Evolutionary conservation across 92 coral and sea anemone genomes (phyloP).

Genomic region (Epizoanthus ramosus): DNA sequence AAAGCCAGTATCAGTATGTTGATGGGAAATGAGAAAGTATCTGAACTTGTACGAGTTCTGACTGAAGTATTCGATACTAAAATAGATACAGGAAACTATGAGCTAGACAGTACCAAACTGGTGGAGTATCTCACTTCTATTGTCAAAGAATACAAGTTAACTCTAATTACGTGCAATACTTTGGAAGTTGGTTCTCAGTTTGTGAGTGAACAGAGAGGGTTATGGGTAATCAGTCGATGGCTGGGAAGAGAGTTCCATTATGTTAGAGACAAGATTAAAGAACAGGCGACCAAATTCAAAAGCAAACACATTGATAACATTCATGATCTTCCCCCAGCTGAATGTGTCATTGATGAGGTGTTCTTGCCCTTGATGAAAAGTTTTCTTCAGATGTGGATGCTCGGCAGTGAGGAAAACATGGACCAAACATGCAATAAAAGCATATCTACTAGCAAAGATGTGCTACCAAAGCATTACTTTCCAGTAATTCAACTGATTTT

Average conservation of each 20-base stretch:
- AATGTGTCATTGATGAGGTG: constrained; percentile 70
- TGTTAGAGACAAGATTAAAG: constrained; percentile 60
- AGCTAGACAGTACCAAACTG: background rate
- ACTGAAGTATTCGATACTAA: background rate
- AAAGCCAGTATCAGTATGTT: background rate
- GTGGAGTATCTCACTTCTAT: constrained; percentile 27
- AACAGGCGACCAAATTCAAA: constrained; percentile 75
- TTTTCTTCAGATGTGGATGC: constrained; percentile 79
- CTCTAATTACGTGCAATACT: constrained; percentile 14
- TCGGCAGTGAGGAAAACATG: constrained; percentile 26
- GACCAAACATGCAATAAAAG: constrained; percentile 1
- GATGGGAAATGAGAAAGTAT: background rate
- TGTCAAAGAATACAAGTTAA: constrained; percentile 31
- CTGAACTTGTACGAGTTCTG: constrained; percentile 4
- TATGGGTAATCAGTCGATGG: constrained; percentile 62
- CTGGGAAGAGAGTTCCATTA: constrained; percentile 75
- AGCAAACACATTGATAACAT: constrained; percentile 77
- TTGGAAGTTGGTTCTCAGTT: constrained; percentile 14
- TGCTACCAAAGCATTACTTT: constrained; percentile 41
- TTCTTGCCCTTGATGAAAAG: constrained; percentile 82
- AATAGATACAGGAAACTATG: background rate
- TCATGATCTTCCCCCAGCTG: constrained; percentile 78
- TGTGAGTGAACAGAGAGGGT: constrained; percentile 36
- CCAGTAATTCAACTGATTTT: constrained; percentile 81
- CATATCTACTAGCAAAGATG: background rate